Percentiles rank a stretch among this genome's conserved stretches.
Evolutionary conservation across 2,888 invertebrate genomes (phyloP).

Genomic region (Encarsia formosa): DNA sequence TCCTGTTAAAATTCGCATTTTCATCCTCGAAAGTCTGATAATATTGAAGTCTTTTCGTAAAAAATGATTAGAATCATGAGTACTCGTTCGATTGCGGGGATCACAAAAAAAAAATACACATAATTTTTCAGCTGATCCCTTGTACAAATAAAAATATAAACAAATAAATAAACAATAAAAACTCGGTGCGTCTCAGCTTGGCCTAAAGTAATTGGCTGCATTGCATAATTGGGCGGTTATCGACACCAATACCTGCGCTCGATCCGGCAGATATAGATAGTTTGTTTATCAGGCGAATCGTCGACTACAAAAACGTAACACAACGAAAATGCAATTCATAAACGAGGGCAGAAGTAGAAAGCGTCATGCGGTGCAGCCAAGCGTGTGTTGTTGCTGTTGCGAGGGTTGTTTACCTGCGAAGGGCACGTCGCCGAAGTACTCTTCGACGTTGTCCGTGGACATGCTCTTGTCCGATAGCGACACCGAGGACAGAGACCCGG

Average conservation of each 20-base stretch:
- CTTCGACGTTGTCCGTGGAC: conserved; percentile 79
- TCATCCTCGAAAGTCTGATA: too few relatives aligned
- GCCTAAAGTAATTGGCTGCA: too few relatives aligned
- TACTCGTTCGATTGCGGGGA: too few relatives aligned
- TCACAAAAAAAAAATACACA: too few relatives aligned
- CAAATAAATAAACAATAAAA: too few relatives aligned
- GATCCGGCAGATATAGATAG: neutral
- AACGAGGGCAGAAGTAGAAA: conserved; percentile 43
- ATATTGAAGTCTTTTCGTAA: too few relatives aligned
- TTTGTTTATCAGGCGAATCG: conserved; percentile 19
- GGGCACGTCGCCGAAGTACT: conserved; percentile 79
- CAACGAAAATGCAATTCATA: conserved; percentile 48
- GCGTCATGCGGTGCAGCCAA: conserved; percentile 53
- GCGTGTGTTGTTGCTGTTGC: conserved; percentile 48
- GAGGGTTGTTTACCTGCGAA: conserved; percentile 81
- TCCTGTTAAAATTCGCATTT: too few relatives aligned
- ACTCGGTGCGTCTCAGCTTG: too few relatives aligned
- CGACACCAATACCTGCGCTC: neutral
- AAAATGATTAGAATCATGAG: too few relatives aligned
- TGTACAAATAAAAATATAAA: too few relatives aligned
- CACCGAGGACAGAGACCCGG: conserved; percentile 71
- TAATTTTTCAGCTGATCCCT: too few relatives aligned
- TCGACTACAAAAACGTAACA: conserved; percentile 45
- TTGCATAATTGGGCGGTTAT: too few relatives aligned
- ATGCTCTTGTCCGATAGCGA: conserved; percentile 72